A percentile compares a stretch with the other conserved stretches of the same genome.
Conservation (phyloP, 2,797 vertebrate species). For the Chromis chromis region DNA sequence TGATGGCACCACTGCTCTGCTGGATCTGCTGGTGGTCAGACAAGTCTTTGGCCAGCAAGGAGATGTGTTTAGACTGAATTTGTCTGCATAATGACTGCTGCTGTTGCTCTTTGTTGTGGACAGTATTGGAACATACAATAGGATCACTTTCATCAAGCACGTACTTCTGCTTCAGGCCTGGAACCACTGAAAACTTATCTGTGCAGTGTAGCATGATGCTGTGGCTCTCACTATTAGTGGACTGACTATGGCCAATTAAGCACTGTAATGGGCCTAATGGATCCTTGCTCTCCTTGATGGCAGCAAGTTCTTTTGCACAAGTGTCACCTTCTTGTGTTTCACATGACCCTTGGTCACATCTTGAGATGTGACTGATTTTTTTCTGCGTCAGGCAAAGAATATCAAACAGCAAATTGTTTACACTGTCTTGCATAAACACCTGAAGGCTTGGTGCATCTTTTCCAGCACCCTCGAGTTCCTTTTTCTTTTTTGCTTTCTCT, state of each 20-base stretch:
- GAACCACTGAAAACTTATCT: slow-evolving; percentile 65
- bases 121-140: slow-evolving; percentile 23
- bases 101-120: slow-evolving; percentile 73
- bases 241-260: slow-evolving; percentile 64
- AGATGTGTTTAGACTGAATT: slow-evolving; percentile 61
- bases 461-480: slow-evolving; percentile 72
- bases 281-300: slow-evolving; percentile 71
- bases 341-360: slow-evolving; percentile 75
- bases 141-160: slow-evolving; percentile 69
- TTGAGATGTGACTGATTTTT: slow-evolving; percentile 88
- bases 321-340: slow-evolving; percentile 71
- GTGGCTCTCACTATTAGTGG: slow-evolving; percentile 65
- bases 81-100: slow-evolving; percentile 61
- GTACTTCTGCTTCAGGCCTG: slow-evolving; percentile 66
- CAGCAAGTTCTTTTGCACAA: slow-evolving; percentile 57
- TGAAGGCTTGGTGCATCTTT: slow-evolving; percentile 81
- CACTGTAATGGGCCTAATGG: slow-evolving; percentile 62
- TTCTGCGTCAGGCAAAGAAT: slow-evolving; percentile 90
- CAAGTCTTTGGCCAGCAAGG: slow-evolving; percentile 73
- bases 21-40: slow-evolving; percentile 76
- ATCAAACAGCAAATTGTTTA: slow-evolving; percentile 90
- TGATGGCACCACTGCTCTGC: slow-evolving; percentile 47
- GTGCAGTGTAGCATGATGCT: slow-evolving; percentile 46
- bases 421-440: slow-evolving; percentile 86
- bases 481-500: slow-evolving; percentile 88